Evolutionary conservation across 1,140 invertebrate genomes (phyloP).

Genomic region (Pseudomyrmex cubaensis): DNA sequence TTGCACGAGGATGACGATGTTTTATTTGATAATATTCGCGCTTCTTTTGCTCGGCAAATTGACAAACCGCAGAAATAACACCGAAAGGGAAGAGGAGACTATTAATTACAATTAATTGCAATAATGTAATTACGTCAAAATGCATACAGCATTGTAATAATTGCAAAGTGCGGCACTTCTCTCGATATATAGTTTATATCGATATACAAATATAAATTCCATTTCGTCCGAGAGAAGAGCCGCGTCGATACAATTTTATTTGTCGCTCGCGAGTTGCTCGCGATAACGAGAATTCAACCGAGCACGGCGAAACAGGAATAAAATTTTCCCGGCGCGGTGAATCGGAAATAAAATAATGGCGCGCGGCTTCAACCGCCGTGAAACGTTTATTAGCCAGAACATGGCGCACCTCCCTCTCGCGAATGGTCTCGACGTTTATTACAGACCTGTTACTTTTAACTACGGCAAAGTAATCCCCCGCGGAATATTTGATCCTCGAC

Average conservation of each 20-base stretch:
- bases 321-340: conserved; percentile 31
- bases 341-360: conserved; percentile 44
- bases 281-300: conserved; percentile 33
- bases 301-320: neutral
- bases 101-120: neutral
- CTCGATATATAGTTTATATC: neutral
- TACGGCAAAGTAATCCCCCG: conserved; percentile 31
- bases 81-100: too few relatives aligned
- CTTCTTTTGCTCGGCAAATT: conserved; percentile 2
- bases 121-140: conserved; percentile 3
- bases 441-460: conserved; percentile 55
- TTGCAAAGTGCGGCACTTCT: neutral
- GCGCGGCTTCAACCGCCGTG: neutral
- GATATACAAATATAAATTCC: conserved; percentile 2
- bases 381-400: conserved; percentile 52
- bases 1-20: neutral
- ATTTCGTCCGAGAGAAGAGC: neutral
- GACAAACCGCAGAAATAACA: neutral
- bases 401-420: neutral
- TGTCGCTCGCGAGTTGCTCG: conserved; percentile 27
- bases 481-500: conserved; percentile 49
- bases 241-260: conserved; percentile 1
- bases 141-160: neutral
- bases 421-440: conserved; percentile 50
- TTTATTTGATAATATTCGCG: conserved; percentile 9